Percentiles rank a stretch among this genome's conserved stretches.
Conservation (phyloP, 92 coral and sea anemone species). For the Umimayanthus kanabou region DNA sequence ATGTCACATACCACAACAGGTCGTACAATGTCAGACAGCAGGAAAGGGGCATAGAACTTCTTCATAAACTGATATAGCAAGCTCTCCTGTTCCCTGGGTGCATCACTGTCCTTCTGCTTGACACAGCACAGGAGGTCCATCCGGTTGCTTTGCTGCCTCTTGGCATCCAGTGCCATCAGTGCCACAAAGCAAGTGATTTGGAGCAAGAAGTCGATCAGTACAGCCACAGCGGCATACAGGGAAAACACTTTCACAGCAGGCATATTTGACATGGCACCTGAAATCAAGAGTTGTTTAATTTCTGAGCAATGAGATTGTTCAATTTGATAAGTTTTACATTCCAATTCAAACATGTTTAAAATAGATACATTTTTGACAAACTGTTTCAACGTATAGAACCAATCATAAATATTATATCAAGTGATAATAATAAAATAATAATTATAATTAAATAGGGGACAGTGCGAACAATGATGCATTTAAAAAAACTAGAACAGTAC, state of each 20-base stretch:
- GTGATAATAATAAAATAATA: too few species aligned
- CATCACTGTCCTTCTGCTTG: slow-evolving; percentile 51
- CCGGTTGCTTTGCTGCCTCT: slow-evolving; percentile 81
- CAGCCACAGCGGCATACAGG: slow-evolving; percentile 91
- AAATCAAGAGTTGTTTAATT: background rate
- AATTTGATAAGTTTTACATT: background rate
- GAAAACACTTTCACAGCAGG: slow-evolving; percentile 97
- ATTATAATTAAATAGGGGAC: too few species aligned
- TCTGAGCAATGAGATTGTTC: background rate
- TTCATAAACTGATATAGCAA: slow-evolving; percentile 70
- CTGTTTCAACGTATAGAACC: too few species aligned
- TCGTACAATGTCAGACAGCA: slow-evolving; percentile 39
- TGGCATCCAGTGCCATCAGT: slow-evolving; percentile 82
- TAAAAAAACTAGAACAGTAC: too few species aligned
- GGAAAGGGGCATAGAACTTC: slow-evolving; percentile 61
- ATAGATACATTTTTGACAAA: background rate
- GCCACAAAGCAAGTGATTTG: slow-evolving; percentile 97
- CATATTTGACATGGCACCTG: slow-evolving; percentile 97
- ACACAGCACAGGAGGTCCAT: slow-evolving; percentile 73
- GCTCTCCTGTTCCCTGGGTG: slow-evolving; percentile 50
- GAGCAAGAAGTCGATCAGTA: slow-evolving; percentile 82
- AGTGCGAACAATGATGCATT: too few species aligned
- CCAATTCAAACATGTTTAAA: background rate
- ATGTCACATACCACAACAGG: slow-evolving; percentile 63
- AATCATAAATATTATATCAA: too few species aligned